Conservation (phyloP, 2,888 invertebrate species). For the Noctua janthina region DNA sequence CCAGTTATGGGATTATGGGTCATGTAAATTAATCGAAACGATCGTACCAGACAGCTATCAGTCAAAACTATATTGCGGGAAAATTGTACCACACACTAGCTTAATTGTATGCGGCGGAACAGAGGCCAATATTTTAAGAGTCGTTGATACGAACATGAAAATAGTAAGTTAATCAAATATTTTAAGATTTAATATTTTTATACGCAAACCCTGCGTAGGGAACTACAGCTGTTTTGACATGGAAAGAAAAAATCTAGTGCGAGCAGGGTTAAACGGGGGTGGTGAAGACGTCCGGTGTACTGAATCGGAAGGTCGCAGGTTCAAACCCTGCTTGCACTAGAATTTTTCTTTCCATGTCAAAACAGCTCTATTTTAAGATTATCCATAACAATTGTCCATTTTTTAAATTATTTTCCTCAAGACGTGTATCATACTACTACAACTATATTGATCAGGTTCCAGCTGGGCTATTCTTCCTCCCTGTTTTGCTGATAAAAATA, state of each 20-base stretch:
- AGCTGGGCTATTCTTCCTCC: background rate
- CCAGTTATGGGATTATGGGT: conserved; percentile 92
- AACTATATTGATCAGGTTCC: background rate
- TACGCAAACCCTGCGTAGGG: too few species aligned
- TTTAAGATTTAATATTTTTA: too few species aligned
- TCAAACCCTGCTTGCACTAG: too few species aligned
- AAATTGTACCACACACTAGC: conserved; percentile 89
- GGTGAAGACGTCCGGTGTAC: too few species aligned
- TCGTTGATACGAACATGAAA: conserved; percentile 91
- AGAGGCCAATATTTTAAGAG: conserved; percentile 90
- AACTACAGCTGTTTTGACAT: too few species aligned
- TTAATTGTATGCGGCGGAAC: conserved; percentile 91
- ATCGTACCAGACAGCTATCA: conserved; percentile 89
- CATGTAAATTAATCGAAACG: conserved; percentile 91
- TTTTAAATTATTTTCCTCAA: background rate
- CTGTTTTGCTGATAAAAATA: background rate
- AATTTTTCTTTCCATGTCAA: too few species aligned
- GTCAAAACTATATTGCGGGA: conserved; percentile 91
- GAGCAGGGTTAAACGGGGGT: too few species aligned
- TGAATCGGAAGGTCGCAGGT: too few species aligned
- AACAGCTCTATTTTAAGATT: background rate
- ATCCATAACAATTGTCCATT: background rate
- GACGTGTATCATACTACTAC: background rate
- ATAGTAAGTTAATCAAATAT: conserved; percentile 83
- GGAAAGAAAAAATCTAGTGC: too few species aligned